phyloP scores from a whole-genome alignment of 2,797 vertebrate species.

The Falco berigora region DNA sequence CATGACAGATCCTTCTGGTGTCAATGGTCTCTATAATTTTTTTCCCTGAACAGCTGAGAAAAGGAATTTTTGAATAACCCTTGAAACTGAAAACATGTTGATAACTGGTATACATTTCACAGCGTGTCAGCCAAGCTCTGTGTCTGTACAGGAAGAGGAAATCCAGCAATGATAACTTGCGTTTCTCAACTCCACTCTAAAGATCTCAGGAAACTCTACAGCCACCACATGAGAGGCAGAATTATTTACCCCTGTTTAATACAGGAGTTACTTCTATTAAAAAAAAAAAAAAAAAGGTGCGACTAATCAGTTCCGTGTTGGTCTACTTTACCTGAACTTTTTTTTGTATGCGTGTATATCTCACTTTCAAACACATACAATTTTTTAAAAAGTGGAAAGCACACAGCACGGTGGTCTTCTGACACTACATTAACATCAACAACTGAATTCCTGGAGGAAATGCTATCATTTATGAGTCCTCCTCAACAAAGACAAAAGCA shows the following conservation, averaged over 20 bases:
- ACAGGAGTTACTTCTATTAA: background rate
- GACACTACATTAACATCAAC: background rate
- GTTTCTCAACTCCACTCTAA: slow-evolving; percentile 17
- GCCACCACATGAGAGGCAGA: background rate
- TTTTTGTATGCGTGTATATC: background rate
- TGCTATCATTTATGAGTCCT: background rate
- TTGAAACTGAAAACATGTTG: background rate
- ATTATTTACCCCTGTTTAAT: background rate
- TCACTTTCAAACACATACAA: background rate
- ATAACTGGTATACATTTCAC: background rate
- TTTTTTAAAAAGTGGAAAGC: background rate
- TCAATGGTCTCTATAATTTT: background rate
- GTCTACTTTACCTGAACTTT: background rate
- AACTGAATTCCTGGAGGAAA: background rate
- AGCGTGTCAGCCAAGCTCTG: background rate
- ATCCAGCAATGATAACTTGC: slow-evolving; percentile 23
- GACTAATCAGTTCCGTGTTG: background rate
- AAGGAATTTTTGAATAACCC: background rate
- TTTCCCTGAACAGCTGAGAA: background rate
- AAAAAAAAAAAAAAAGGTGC: background rate
- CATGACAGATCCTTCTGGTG: background rate
- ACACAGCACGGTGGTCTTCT: background rate
- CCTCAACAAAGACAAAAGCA: background rate
- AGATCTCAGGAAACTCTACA: background rate
- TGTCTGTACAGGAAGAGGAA: slow-evolving; percentile 32